Conservation (phyloP, 2,113 vertebrate genomes). For the Channa maculata region DNA sequence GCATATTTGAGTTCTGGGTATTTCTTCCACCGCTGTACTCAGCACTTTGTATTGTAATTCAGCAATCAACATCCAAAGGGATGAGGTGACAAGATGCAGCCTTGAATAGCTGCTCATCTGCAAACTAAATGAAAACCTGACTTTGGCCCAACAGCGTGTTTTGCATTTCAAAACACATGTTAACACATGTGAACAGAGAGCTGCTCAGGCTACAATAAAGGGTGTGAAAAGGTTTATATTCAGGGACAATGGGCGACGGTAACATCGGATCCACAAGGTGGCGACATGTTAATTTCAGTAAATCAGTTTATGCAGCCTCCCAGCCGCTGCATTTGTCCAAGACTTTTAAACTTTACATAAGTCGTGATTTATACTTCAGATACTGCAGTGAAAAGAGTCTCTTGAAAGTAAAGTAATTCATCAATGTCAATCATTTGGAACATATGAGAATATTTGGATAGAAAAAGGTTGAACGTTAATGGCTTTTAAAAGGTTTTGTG, state of each 20-base stretch:
- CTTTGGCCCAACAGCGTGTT: neutral
- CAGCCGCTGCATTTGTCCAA: neutral
- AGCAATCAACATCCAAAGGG: conserved; percentile 8
- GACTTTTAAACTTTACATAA: neutral
- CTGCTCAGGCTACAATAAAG: neutral
- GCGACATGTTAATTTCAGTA: conserved; percentile 27
- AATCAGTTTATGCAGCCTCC: neutral
- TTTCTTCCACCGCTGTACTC: neutral
- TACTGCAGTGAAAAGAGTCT: neutral
- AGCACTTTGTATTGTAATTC: no score
- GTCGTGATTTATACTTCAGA: neutral
- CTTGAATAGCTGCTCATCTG: conserved; percentile 19
- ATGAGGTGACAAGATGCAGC: neutral
- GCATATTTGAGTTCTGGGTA: no score
- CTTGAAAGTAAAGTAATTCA: neutral
- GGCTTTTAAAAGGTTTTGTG: neutral
- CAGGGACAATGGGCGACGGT: neutral
- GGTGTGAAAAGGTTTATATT: conserved; percentile 15
- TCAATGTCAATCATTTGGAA: neutral
- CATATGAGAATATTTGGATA: neutral
- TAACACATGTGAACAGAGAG: conserved; percentile 2
- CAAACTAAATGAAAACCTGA: conserved; percentile 34
- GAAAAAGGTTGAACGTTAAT: neutral
- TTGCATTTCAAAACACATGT: conserved; percentile 47
- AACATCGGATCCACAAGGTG: conserved; percentile 53